Conservation (phyloP, 2,888 invertebrate genomes). For the Caenorhabditis imperialis region DNA sequence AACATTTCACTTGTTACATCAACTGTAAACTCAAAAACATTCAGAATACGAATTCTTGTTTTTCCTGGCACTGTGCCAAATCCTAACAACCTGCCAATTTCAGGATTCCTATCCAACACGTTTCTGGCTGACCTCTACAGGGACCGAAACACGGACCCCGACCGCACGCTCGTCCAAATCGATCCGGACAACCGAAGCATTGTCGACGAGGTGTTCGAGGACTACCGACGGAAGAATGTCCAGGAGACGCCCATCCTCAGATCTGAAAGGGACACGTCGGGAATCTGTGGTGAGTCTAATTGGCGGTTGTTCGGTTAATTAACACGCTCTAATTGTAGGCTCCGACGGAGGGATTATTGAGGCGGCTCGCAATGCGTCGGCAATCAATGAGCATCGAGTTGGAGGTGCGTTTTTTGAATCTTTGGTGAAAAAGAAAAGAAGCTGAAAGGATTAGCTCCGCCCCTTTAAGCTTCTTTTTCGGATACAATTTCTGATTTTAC, state of each 20-base stretch:
- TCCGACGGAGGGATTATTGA: slow-evolving; percentile 28
- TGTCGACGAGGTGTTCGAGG: slow-evolving; percentile 21
- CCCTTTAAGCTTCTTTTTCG: no score
- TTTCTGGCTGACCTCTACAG: slow-evolving; percentile 7
- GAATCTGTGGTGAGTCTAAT: neutral
- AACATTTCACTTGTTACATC: no score
- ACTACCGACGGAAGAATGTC: neutral
- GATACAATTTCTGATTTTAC: no score
- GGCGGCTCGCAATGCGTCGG: slow-evolving; percentile 6
- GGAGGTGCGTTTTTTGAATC: no score
- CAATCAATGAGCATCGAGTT: no score
- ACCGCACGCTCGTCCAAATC: no score
- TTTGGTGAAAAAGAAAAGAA: no score
- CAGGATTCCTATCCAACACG: slow-evolving; percentile 21
- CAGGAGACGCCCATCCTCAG: slow-evolving; percentile 29
- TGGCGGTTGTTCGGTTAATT: neutral
- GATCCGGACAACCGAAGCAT: slow-evolving; percentile 6
- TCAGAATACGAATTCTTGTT: no score
- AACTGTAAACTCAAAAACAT: no score
- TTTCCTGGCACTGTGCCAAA: no score
- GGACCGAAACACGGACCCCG: neutral
- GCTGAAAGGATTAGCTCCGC: no score
- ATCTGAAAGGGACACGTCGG: neutral
- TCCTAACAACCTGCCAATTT: no score
- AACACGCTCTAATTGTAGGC: slow-evolving; percentile 16